Percentiles rank a stretch among this genome's conserved stretches.
These are phyloP conservation scores for Myripristis murdjan DNA, from an alignment of 2,797 vertebrate genomes.

Conservation along the genomic window DNA sequence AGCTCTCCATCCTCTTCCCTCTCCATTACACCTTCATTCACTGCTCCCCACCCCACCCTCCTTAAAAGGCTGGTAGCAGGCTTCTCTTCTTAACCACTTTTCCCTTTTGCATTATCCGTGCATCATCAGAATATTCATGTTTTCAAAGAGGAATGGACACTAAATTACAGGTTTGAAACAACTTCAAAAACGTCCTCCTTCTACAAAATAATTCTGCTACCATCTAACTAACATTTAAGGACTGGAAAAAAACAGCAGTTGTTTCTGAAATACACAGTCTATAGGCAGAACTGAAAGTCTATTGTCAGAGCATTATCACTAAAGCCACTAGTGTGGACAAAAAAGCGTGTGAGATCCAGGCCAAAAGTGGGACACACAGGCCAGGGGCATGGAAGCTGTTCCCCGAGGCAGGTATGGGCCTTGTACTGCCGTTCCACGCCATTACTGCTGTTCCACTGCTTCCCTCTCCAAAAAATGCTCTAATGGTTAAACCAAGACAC, in stretches of 20 bases:
- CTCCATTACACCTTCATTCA: neutral
- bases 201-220: neutral
- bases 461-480: constrained; percentile 55
- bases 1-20: constrained; percentile 13
- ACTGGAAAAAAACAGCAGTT: neutral
- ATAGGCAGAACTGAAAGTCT: neutral
- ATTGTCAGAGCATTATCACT: neutral
- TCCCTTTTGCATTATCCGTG: neutral
- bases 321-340: neutral
- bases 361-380: constrained; percentile 61
- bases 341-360: constrained; percentile 23
- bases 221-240: neutral
- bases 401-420: constrained; percentile 53
- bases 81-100: neutral
- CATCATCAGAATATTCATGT: neutral
- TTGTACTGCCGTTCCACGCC: constrained; percentile 67
- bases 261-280: neutral
- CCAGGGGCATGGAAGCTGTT: constrained; percentile 57
- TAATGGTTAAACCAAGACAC: constrained; percentile 73
- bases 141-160: too few species aligned
- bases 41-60: neutral
- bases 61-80: neutral
- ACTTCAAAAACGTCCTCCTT: neutral
- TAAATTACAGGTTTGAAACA: too few species aligned
- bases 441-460: constrained; percentile 69